Percentiles rank a stretch among this genome's conserved stretches.
Conservation (phyloP, 2,888 invertebrate species). For the Agrochola litura region DNA sequence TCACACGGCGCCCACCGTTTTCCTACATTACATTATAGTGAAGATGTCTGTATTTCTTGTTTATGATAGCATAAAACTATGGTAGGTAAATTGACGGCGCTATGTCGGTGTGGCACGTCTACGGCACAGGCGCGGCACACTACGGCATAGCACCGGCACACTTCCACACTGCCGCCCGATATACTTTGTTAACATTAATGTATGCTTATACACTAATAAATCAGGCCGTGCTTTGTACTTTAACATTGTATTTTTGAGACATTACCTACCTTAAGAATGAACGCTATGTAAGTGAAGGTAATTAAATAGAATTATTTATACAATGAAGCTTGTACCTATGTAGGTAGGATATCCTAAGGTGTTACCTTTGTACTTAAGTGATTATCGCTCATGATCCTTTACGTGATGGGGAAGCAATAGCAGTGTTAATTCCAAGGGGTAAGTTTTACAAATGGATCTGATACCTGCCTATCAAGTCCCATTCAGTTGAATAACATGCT, state of each 20-base stretch:
- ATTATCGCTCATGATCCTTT: slow-evolving; percentile 56
- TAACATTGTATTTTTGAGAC: slow-evolving; percentile 61
- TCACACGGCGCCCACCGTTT: slow-evolving; percentile 76
- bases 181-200: slow-evolving; percentile 72
- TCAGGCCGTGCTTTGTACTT: slow-evolving; percentile 61
- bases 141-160: slow-evolving; percentile 61
- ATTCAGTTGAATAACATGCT: background rate
- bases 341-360: slow-evolving; percentile 33
- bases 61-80: slow-evolving; percentile 87
- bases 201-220: slow-evolving; percentile 64
- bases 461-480: slow-evolving; percentile 26
- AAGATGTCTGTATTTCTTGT: slow-evolving; percentile 86
- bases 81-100: slow-evolving; percentile 83
- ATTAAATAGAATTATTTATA: slow-evolving; percentile 49
- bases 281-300: slow-evolving; percentile 41
- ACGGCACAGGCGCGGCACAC: slow-evolving; percentile 69
- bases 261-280: slow-evolving; percentile 38
- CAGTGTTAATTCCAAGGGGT: slow-evolving; percentile 58
- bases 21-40: slow-evolving; percentile 83
- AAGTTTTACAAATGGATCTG: slow-evolving; percentile 52
- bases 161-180: slow-evolving; percentile 63
- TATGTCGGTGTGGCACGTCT: slow-evolving; percentile 77
- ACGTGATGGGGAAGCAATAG: slow-evolving; percentile 57
- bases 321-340: slow-evolving; percentile 37
- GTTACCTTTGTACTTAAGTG: slow-evolving; percentile 53